phyloP scores from a whole-genome alignment of 23 tunicate species.

The Oikopleura vanhoeffeni region DNA sequence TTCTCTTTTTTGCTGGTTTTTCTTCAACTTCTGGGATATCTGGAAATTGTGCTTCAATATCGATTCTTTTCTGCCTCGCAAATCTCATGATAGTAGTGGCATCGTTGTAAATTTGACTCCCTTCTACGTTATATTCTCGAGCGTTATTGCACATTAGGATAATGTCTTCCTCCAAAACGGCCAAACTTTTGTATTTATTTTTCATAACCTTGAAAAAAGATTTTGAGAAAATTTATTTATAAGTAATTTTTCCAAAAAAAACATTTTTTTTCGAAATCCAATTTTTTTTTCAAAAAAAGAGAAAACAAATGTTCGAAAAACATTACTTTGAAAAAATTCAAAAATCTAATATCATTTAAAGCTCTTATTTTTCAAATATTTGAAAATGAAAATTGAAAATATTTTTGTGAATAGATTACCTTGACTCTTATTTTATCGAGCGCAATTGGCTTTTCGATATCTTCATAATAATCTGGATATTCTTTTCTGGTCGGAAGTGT shows the following conservation, averaged over 20 bases:
- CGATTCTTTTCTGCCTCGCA: not conserved
- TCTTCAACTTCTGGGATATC: too few species aligned
- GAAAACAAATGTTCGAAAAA: too few species aligned
- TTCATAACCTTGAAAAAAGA: conserved; percentile 44
- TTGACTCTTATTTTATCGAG: conserved; percentile 54
- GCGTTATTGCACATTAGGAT: conserved; percentile 85
- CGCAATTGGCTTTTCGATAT: conserved; percentile 69
- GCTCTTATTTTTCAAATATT: too few species aligned
- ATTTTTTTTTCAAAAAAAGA: too few species aligned
- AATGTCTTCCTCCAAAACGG: conserved; percentile 55
- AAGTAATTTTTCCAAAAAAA: too few species aligned
- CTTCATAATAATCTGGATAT: conserved; percentile 87
- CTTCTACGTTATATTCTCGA: conserved; percentile 71
- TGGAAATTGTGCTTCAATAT: not conserved
- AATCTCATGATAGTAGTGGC: not conserved
- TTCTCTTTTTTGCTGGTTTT: too few species aligned
- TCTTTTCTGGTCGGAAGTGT: conserved; percentile 70
- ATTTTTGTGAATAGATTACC: too few species aligned
- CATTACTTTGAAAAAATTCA: too few species aligned
- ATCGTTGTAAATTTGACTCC: conserved; percentile 18
- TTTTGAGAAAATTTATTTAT: too few species aligned
- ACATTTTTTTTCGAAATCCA: too few species aligned
- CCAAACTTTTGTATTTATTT: conserved; percentile 35
- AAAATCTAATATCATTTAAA: too few species aligned
- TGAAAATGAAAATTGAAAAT: too few species aligned